Conservation (phyloP, 2,797 vertebrate species). For the Typhlichthys eigenmanni region DNA sequence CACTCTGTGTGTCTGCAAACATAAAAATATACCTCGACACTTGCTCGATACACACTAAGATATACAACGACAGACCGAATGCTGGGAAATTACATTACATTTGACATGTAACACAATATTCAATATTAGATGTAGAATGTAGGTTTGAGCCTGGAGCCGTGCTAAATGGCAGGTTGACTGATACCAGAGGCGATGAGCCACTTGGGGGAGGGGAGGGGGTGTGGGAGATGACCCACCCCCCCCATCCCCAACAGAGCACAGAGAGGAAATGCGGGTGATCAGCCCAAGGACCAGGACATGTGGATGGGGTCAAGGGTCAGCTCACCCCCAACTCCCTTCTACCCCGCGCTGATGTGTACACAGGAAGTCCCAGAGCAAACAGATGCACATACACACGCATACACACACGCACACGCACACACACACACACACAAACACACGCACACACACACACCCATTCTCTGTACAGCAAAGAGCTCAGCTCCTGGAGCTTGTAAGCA, state of each 20-base stretch:
- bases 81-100: no score
- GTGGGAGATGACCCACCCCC: constrained; percentile 14
- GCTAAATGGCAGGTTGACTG: neutral
- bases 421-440: constrained; percentile 7
- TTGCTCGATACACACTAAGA: no score
- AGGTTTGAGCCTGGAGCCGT: neutral
- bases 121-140: no score
- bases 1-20: neutral
- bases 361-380: constrained; percentile 64
- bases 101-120: no score
- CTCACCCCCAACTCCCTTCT: constrained; percentile 55
- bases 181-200: constrained; percentile 29
- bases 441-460: constrained; percentile 19
- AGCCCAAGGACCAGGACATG: constrained; percentile 66
- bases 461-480: constrained; percentile 57
- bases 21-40: neutral
- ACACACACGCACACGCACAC: constrained; percentile 13
- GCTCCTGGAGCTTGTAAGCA: constrained; percentile 65
- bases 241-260: constrained; percentile 33
- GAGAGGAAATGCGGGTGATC: constrained; percentile 69
- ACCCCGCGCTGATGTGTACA: constrained; percentile 63
- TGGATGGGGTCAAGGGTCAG: constrained; percentile 67
- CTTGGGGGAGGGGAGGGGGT: neutral
- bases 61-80: no score
- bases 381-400: constrained; percentile 9